Base-by-base conservation (phyloP, 2,888 invertebrate genomes). In the Anodontia alba region DNA sequence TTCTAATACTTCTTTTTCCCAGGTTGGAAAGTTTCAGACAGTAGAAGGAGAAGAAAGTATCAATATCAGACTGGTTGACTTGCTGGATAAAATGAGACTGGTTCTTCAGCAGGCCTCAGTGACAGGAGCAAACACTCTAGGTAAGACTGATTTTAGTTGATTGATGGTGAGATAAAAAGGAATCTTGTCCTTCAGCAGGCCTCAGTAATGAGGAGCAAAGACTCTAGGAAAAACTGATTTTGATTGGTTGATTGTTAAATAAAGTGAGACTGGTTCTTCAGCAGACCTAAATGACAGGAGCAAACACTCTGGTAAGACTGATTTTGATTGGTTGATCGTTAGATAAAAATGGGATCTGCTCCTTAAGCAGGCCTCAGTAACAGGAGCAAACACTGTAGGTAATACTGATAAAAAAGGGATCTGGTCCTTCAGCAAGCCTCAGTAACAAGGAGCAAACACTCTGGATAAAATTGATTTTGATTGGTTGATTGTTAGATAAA, bases 121-220 rank as follows among this genome's bases (percentile, higher is more conserved):
- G 23, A 82, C 90, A 33, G 62, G 62, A 23, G 31, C 62, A 12
- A 62, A 62, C 33, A 62, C 62, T 33, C 31, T 62, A 33, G 62
- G 62, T 62, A 33, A 62, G 90, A 74, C 83, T 92, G 81, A 88
- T 91, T n/a, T 75, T 91, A 92, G 74, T 80, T 92, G 71, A 84
- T 92, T 57, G 92, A n/a, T n/a, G n/a, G n/a, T n/a, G n/a, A n/a
- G n/a, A n/a, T 90, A 38, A 89, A 92, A 87, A 92, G 92, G 92
- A 91, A 89, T 68, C 66, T 80, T 66, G 89, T 92, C 88, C 84
- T 92, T 70, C 76, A 87, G 69, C 88, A 91, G 78, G 92, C 91
- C 43, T 88, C 91, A 57, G 87, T 88, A 26, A 83, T 90, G n/a
- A n/a, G 51, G 51, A n/a, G 8, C 51, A 12, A 51, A 51, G 10